A percentile compares a stretch with the other conserved stretches of the same genome.
phyloP scores from a whole-genome alignment of 2,113 vertebrate species.

The Tichodroma muraria region DNA sequence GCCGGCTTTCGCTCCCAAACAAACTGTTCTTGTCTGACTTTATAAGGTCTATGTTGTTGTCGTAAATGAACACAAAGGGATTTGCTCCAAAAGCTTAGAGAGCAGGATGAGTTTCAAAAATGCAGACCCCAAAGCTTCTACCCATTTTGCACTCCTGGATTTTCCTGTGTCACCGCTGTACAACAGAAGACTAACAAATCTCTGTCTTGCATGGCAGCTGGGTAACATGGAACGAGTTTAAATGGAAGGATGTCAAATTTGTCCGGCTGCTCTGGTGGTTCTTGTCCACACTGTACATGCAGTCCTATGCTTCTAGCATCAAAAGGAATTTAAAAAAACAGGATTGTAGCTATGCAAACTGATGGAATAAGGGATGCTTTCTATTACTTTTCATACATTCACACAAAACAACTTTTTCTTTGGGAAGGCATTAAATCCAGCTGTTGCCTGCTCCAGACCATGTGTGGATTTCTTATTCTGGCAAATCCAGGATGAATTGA shows the following conservation, averaged over 20 bases:
- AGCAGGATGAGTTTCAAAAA: not conserved
- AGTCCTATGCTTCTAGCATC: not conserved
- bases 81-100: not conserved
- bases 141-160: not conserved
- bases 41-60: not conserved
- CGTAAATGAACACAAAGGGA: not conserved
- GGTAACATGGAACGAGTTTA: not conserved
- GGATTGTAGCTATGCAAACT: not conserved
- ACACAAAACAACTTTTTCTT: not conserved
- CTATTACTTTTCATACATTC: not conserved
- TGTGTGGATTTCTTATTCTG: not conserved
- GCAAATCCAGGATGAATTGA: not conserved
- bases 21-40: not conserved
- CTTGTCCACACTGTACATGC: fast-evolving
- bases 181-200: not conserved
- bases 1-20: not conserved
- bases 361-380: not conserved
- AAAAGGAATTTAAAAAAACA: not conserved
- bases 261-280: not conserved
- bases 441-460: not conserved
- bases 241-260: not conserved
- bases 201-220: not conserved
- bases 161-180: not conserved
- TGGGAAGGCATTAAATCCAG: not conserved
- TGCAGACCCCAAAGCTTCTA: not conserved